Percentiles rank a stretch among this genome's conserved stretches.
These are phyloP conservation scores for Porites rus DNA, from an alignment of 92 coral and sea anemone species.

Conservation along the genomic window DNA sequence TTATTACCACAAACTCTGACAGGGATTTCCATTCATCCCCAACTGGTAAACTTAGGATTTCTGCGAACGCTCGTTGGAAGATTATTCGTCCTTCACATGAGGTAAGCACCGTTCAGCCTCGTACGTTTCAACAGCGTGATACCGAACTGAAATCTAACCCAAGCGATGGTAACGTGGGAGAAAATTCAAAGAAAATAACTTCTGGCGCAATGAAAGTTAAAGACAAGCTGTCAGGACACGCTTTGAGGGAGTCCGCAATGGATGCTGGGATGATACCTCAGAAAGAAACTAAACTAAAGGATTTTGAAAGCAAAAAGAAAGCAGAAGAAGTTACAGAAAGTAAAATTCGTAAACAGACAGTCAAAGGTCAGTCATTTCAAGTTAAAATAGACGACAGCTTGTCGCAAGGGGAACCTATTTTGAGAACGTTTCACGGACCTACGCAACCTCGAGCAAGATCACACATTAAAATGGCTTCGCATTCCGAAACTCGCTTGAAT, in stretches of 20 bases:
- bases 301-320: too few species aligned
- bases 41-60: neutral
- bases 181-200: neutral
- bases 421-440: too few species aligned
- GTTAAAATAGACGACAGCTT: too few species aligned
- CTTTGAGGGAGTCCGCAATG: neutral
- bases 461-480: too few species aligned
- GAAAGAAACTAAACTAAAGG: neutral
- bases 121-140: neutral
- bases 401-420: too few species aligned
- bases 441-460: too few species aligned
- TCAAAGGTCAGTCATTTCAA: neutral
- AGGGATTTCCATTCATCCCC: neutral
- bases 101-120: neutral
- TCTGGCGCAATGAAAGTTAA: neutral
- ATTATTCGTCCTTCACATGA: neutral
- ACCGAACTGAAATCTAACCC: neutral
- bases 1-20: too few species aligned
- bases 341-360: neutral
- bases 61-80: too few species aligned
- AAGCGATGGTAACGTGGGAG: neutral
- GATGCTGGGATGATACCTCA: neutral
- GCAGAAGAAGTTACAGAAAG: neutral
- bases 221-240: neutral
- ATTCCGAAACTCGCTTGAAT: neutral